Evolutionary conservation across 2,113 vertebrate genomes (phyloP), one percentile per base, ranked within the genome.

Genomic region (Donacobius atricapilla): DNA sequence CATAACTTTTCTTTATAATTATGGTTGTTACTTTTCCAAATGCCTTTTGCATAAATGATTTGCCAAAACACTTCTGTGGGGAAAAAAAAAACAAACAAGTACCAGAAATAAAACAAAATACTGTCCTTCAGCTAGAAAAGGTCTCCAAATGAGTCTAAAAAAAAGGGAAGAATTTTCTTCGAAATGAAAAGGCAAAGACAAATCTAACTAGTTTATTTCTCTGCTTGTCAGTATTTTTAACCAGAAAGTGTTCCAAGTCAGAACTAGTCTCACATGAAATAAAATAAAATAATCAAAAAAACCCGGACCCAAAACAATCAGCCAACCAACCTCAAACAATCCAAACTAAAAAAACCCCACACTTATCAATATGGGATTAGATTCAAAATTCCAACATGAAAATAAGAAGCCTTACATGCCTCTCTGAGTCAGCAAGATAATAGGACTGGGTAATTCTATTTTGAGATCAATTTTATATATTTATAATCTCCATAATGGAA

Each of bases 401-500:
- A 66, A 44, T 58, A 40, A 71, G 81, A 80, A 39, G 4, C 44
- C 60, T 82, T 48, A 45, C 12, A 39, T 1, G 2, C 3, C 10
- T 25, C 10, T 60, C 44, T 48, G 47, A 84, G 39, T 76, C 82
- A 95, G 81, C 33, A 45, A 63, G 42, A 63, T 73, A 89, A 66
- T 18, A 63, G 33, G 18, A 70, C 28, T 18, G 28, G 5, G 30
- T 50, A 71, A 28, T 60, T 90, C 64, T 78, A 68, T 75, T 82
- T 48, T 82, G 65, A 87, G 77, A 92, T 56, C 47, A 31, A 71
- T 92, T 91, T 60, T 33, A 44, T 42, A 3, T 64, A 82, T 94
- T 87, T 80, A 89, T 64, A 63, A 75, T 60, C 60, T 89, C 82
- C 65, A 51, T 68, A 87, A 78, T 25, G 19, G 39, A 68, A 65